Percentiles rank a stretch among this genome's conserved stretches.
Conservation (phyloP, 2,113 vertebrate genomes). For the Bubo bubo region DNA sequence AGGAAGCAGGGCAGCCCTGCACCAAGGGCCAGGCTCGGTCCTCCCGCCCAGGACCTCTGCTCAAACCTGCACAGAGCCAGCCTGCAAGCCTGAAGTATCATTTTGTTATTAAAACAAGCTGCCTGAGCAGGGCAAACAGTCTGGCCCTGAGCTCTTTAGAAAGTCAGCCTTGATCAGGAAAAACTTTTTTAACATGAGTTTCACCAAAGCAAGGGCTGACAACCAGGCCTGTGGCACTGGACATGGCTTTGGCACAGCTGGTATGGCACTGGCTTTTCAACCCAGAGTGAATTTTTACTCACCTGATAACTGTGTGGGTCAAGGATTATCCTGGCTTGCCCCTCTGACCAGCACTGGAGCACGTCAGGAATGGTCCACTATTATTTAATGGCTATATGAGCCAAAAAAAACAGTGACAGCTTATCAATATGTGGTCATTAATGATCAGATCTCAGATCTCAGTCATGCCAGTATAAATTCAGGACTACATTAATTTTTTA, state of each 20-base stretch:
- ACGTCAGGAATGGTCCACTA: neutral
- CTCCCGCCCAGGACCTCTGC: accelerated
- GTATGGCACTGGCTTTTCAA: neutral
- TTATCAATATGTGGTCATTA: neutral
- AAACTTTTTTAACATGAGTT: neutral
- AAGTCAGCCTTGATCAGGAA: neutral
- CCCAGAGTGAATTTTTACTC: neutral
- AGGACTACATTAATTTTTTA: neutral
- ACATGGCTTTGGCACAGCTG: accelerated
- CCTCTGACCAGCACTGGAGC: neutral
- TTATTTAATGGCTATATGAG: neutral
- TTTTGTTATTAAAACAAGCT: neutral
- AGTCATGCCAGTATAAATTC: neutral
- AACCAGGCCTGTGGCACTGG: neutral
- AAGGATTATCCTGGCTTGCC: neutral
- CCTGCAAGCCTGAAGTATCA: no score
- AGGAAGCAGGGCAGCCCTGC: neutral
- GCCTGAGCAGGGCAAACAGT: neutral
- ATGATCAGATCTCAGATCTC: neutral
- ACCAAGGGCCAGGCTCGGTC: neutral
- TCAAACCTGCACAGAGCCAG: neutral
- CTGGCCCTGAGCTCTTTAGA: neutral
- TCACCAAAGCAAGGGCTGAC: neutral
- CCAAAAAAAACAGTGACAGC: neutral
- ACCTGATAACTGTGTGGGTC: neutral